These are phyloP conservation scores for Mirza zaza DNA, from an alignment of 2,113 vertebrate genomes.

Conservation along the genomic window DNA sequence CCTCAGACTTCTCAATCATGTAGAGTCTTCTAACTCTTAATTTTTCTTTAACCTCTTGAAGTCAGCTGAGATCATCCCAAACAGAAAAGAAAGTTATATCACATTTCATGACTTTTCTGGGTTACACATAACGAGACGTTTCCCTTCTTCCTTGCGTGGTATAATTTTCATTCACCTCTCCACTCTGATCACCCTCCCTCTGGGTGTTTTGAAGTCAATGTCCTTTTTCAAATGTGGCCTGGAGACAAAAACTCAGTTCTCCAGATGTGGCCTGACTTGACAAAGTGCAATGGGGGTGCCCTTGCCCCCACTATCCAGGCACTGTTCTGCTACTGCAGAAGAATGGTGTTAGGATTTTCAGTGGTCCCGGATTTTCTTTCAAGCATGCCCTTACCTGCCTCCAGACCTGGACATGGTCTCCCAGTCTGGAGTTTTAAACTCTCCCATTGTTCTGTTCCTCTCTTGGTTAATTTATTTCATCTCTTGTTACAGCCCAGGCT, in stretches of 20 bases:
- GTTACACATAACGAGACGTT: background rate
- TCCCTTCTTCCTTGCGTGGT: background rate
- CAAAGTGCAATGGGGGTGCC: background rate
- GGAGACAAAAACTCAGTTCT: background rate
- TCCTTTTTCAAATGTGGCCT: background rate
- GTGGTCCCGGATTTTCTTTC: background rate
- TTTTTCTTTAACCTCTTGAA: background rate
- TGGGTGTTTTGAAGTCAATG: background rate
- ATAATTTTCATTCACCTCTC: background rate
- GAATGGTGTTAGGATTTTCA: background rate
- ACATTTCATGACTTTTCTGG: background rate
- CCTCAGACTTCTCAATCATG: background rate
- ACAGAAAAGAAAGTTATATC: background rate
- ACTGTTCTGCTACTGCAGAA: background rate
- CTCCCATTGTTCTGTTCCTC: background rate
- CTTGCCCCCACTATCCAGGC: background rate
- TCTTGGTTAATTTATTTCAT: background rate
- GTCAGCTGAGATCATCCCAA: background rate
- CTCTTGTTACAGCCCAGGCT: background rate
- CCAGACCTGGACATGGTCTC: background rate
- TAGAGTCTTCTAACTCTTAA: background rate
- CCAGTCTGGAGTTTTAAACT: background rate
- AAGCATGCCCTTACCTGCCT: background rate
- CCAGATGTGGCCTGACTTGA: background rate
- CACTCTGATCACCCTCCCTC: background rate